Evolutionary conservation across 2,888 invertebrate genomes (phyloP).

Genomic region (Eilema sororculum): DNA sequence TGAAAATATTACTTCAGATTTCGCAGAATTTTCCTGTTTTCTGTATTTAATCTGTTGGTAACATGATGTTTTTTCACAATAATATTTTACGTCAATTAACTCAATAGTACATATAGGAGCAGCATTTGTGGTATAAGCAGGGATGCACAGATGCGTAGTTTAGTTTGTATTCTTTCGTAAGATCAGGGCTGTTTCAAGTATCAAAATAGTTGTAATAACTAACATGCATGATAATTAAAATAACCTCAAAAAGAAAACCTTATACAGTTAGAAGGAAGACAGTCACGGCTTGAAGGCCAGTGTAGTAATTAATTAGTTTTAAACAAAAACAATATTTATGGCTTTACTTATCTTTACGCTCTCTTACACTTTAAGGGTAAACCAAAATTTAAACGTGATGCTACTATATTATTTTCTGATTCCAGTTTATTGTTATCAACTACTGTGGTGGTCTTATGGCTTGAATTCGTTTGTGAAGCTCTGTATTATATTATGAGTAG

Average conservation of each 20-base stretch:
- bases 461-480: too few relatives aligned
- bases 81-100: background rate
- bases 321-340: constrained; percentile 10
- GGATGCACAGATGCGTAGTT: background rate
- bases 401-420: background rate
- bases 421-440: background rate
- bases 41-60: too few relatives aligned
- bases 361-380: constrained; percentile 26
- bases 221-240: background rate
- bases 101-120: background rate
- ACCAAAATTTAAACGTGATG: background rate
- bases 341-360: constrained; percentile 33
- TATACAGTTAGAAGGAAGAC: constrained; percentile 9
- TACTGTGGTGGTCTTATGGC: too few relatives aligned
- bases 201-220: background rate
- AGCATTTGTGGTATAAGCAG: background rate
- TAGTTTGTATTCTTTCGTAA: too few relatives aligned
- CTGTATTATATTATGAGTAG: too few relatives aligned
- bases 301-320: constrained; percentile 18
- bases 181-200: background rate
- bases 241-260: constrained; percentile 8
- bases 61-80: background rate
- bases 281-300: constrained; percentile 10
- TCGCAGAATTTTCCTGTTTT: too few relatives aligned
- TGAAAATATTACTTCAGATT: too few relatives aligned